Base-by-base conservation (phyloP, 2,888 invertebrate genomes). In the Kryphioiulus occultus region DNA sequence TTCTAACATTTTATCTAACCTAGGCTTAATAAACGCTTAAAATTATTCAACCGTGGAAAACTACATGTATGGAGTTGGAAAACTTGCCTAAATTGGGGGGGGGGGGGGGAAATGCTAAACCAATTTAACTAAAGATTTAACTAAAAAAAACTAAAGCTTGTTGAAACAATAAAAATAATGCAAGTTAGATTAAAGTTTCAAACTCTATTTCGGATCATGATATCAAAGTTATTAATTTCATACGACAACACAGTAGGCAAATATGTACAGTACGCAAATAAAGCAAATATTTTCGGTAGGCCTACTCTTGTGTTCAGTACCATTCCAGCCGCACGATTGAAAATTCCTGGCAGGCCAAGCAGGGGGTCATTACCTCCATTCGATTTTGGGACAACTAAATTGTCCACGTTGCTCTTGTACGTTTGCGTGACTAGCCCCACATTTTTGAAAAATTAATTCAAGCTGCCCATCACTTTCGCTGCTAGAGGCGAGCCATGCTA, bases 381-480 rank as follows among this genome's bases (percentile, higher is more conserved):
- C 59, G 22, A 10, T 68, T 68, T 22, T 68, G 7, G 59, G 59
- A 68, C 59, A 68, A 22, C 59, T 26, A 68, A 68, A 68, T 22
- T 68, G 59, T 68, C 59, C 59, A 68, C 59, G 59, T 68, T 68
- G 59, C 59, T 68, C 22, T 68, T 22, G 22, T 26, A 68, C 59
- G 59, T 68, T 19, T 68, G 59, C 59, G 59, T 68, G 59, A 68
- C 59, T 10, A 68, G 59, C 59, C 22, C 22, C 59, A 68, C 59
- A 68, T 68, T 68, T 44, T 22, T 68, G 22, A 10, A 68, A 68
- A 68, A 68, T 22, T 68, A 68, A 68, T 68, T 68, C 59, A 9
- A 7, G 59, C 22, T 68, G 22, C 59, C 59, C 59, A 68, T 68
- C 59, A 68, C 59, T 68, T 68, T 68, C 59, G 59, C 22, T 68